Base-by-base conservation (phyloP, 2,797 vertebrate species). In the Sebastes cheni region DNA sequence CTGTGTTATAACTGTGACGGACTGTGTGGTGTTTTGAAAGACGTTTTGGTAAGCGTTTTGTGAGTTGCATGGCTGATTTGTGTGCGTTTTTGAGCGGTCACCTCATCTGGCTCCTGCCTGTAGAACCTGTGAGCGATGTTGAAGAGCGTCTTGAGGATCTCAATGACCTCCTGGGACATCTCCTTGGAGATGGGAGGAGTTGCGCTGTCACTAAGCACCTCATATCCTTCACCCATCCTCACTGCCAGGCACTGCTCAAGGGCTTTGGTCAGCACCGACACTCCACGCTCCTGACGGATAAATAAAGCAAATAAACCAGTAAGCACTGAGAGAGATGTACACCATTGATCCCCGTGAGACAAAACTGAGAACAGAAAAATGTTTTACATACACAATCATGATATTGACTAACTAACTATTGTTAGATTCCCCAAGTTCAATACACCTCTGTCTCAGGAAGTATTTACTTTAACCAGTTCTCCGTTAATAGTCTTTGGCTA, bases 81-180 rank as follows among this genome's bases (percentile, higher is more conserved):
- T 22, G 18, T 54, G 18, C 8, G 58, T 62, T 0, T 72, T 77
- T 2, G 13, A 23, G 42, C 5, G 13, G 3, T 84, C 61, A 96
- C 95, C 94, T 96, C 94, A 1, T 95, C 93, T 4, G 94, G 91
- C 30, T 94, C 88, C 81, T 91, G 90, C 30, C 87, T 89, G 87
- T 90, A 90, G 39, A 85, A 77, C 60, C 58, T 94, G 86, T 93
- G 94, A 32, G 94, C 88, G 67, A 96, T 90, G 83, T 95, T 96
- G 85, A 96, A 96, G 18, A 96, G 90, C 5, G 86, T 94, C 88
- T 96, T 96, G 55, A 96, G 91, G 72, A 95, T 91, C 88, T 96
- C 94, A 3, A 92, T 87, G 62, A 92, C 88, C 2, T 91, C 86
- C 79, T 95, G 93, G 58, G 89, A 91, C 6, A 67, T 86, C 20